phyloP scores from a whole-genome alignment of 2,888 invertebrate species.

The Oasisia sp. region DNA sequence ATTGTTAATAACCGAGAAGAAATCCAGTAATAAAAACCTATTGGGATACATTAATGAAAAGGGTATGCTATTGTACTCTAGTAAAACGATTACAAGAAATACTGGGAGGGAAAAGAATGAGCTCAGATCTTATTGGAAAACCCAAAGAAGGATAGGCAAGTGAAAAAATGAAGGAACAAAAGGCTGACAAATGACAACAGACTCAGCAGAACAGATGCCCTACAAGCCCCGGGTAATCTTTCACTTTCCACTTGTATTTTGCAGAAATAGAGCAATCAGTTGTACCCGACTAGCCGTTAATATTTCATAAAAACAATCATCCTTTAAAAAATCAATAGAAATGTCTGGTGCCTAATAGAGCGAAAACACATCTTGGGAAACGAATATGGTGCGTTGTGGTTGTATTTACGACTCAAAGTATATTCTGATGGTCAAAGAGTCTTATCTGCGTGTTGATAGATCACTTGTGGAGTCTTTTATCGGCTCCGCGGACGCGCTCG shows the following conservation, averaged over 20 bases:
- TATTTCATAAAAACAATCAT: no score
- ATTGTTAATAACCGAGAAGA: background rate
- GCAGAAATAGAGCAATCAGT: no score
- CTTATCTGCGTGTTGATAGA: constrained; percentile 12
- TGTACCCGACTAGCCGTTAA: no score
- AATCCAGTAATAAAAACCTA: background rate
- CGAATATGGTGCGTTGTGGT: background rate
- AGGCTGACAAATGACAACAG: no score
- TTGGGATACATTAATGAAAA: background rate
- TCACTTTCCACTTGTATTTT: no score
- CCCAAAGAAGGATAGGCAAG: background rate
- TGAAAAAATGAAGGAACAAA: background rate
- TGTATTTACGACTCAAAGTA: background rate
- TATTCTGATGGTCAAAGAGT: background rate
- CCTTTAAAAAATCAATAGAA: no score
- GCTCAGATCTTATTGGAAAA: background rate
- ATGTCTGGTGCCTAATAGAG: no score
- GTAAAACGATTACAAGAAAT: no score
- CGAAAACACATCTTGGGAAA: background rate
- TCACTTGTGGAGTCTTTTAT: background rate
- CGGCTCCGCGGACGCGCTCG: background rate
- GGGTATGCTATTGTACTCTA: background rate
- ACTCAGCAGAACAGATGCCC: no score
- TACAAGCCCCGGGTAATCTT: no score
- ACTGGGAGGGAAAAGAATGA: background rate